phyloP scores from a whole-genome alignment of 2,113 vertebrate species.

The Aythya baeri region DNA sequence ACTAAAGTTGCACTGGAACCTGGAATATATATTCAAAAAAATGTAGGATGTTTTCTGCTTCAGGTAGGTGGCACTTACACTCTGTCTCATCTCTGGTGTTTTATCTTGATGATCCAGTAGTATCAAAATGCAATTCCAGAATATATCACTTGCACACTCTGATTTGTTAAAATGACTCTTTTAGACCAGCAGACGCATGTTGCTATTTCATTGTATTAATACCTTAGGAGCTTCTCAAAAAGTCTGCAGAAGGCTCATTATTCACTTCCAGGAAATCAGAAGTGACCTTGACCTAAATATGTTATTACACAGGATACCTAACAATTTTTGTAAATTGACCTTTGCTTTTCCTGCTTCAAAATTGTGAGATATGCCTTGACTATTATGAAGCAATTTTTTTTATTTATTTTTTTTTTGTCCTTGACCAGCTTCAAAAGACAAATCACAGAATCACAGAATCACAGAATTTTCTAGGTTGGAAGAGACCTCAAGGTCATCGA shows the following conservation, averaged over 20 bases:
- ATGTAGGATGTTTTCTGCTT: background rate
- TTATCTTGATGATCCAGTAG: background rate
- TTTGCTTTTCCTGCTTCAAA: background rate
- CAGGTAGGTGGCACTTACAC: background rate
- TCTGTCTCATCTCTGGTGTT: background rate
- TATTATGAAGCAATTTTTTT: background rate
- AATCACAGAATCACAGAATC: too few relatives aligned
- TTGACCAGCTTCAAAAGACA: conserved; percentile 5
- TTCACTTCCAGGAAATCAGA: background rate
- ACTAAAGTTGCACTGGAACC: background rate
- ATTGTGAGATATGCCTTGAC: background rate
- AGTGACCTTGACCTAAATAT: background rate
- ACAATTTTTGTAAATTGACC: background rate
- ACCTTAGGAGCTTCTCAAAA: background rate
- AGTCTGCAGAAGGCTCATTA: background rate
- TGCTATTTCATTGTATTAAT: background rate
- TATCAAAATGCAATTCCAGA: conserved; percentile 13
- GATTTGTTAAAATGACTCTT: background rate
- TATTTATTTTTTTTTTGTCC: background rate
- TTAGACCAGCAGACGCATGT: background rate
- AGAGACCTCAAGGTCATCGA: too few relatives aligned
- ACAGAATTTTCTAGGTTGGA: too few relatives aligned
- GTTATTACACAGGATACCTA: background rate
- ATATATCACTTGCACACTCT: background rate
- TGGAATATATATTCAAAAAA: background rate